A percentile compares a stretch with the other conserved stretches of the same genome.
Conservation (phyloP, 2,888 invertebrate genomes). For the Tetragonisca angustula region DNA sequence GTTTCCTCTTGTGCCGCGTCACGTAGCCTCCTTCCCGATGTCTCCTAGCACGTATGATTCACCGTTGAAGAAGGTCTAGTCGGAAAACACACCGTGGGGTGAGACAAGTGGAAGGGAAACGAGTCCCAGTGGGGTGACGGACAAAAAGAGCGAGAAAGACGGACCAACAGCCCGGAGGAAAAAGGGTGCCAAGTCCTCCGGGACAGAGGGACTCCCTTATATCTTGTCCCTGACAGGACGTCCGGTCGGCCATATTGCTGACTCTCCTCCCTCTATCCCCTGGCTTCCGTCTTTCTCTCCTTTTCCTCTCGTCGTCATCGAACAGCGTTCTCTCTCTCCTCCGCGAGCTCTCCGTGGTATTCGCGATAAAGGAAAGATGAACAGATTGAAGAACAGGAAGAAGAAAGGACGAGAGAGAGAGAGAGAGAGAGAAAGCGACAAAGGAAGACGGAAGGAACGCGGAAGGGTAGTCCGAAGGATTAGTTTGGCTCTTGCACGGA, state of each 20-base stretch:
- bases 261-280: slow-evolving; percentile 42
- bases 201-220: slow-evolving; percentile 63
- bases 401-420: not conserved
- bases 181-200: slow-evolving; percentile 68
- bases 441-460: not conserved
- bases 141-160: slow-evolving; percentile 44
- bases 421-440: not conserved
- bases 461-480: slow-evolving; percentile 38
- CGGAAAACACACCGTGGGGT: slow-evolving; percentile 37
- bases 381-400: slow-evolving; percentile 26
- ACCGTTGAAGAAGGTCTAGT: slow-evolving; percentile 40
- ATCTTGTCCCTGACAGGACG: slow-evolving; percentile 72
- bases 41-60: slow-evolving; percentile 61
- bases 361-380: slow-evolving; percentile 30
- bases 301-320: slow-evolving; percentile 26
- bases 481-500: slow-evolving; percentile 66
- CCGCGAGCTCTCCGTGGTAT: slow-evolving; percentile 9
- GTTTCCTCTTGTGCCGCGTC: slow-evolving; percentile 57
- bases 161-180: slow-evolving; percentile 43
- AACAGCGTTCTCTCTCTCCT: slow-evolving; percentile 25
- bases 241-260: slow-evolving; percentile 68
- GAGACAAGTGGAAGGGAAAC: slow-evolving; percentile 35
- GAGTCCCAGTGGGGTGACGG: not conserved
- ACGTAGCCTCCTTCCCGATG: slow-evolving; percentile 49
- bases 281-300: not conserved